Percentiles rank a stretch among this genome's conserved stretches.
Conservation (phyloP, 2,888 invertebrate genomes). For the Drosophila fungiperda region DNA sequence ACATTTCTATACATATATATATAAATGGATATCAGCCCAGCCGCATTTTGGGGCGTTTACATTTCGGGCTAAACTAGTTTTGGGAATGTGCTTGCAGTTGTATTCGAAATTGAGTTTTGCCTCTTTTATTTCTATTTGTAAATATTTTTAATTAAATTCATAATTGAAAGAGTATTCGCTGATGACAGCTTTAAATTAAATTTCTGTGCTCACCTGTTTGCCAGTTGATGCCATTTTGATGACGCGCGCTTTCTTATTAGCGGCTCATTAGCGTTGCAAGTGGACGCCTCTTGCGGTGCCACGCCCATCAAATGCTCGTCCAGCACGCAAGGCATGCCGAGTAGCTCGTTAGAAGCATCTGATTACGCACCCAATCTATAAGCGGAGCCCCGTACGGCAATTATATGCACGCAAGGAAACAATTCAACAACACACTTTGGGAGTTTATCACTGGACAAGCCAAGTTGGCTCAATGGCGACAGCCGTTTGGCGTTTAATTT, state of each 20-base stretch:
- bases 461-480: slow-evolving; percentile 26
- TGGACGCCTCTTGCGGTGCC: slow-evolving; percentile 56
- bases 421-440: slow-evolving; percentile 69
- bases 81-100: slow-evolving; percentile 45
- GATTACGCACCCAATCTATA: slow-evolving; percentile 57
- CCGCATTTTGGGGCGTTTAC: slow-evolving; percentile 69
- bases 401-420: slow-evolving; percentile 79
- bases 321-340: slow-evolving; percentile 25
- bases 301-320: slow-evolving; percentile 46
- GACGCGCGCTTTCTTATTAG: slow-evolving; percentile 67
- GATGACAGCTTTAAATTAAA: neutral
- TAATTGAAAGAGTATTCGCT: slow-evolving; percentile 3
- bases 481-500: slow-evolving; percentile 75
- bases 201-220: slow-evolving; percentile 5
- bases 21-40: slow-evolving; percentile 15
- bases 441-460: slow-evolving; percentile 67
- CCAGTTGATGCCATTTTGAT: slow-evolving; percentile 10
- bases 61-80: slow-evolving; percentile 62
- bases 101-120: slow-evolving; percentile 28
- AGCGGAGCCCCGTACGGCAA: slow-evolving; percentile 45
- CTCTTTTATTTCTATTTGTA: slow-evolving; percentile 45
- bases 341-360: slow-evolving; percentile 44
- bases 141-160: slow-evolving; percentile 69
- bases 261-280: slow-evolving; percentile 67
- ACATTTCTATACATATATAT: slow-evolving; percentile 14